A percentile compares a stretch with the other conserved stretches of the same genome.
These are phyloP conservation scores for Sycobia sp. DNA, from an alignment of 1,140 invertebrate genomes.

Conservation along the genomic window DNA sequence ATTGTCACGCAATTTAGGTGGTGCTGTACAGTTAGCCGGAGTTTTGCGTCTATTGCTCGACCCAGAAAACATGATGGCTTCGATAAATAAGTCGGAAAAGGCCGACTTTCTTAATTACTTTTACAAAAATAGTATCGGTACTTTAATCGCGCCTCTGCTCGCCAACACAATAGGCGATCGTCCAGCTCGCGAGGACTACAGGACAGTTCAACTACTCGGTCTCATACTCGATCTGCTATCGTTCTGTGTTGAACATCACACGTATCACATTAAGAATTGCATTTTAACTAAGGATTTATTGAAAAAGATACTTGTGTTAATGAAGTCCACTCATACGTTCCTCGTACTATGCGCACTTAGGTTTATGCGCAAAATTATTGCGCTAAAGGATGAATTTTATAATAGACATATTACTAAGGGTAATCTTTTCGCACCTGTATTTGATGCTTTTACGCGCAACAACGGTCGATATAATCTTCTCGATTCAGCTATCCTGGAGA, in stretches of 20 bases:
- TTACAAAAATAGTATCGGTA: constrained; percentile 97
- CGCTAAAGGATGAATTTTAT: constrained; percentile 98
- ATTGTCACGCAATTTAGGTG: constrained; percentile 65
- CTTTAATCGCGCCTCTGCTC: constrained; percentile 88
- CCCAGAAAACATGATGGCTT: constrained; percentile 97
- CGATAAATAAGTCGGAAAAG: constrained; percentile 94
- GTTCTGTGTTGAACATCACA: constrained; percentile 99
- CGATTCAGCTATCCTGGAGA: constrained; percentile 97
- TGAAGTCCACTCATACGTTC: constrained; percentile 98
- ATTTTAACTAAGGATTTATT: constrained; percentile 96
- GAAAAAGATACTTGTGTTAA: constrained; percentile 90
- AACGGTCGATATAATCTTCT: constrained; percentile 97
- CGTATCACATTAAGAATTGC: constrained; percentile 98
- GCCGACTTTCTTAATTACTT: constrained; percentile 98
- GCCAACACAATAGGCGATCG: constrained; percentile 87
- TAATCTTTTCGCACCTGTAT: constrained; percentile 92
- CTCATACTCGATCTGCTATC: constrained; percentile 94
- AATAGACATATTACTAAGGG: constrained; percentile 96
- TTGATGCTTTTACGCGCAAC: constrained; percentile 95
- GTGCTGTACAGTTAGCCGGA: constrained; percentile 93
- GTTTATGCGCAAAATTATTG: constrained; percentile 96
- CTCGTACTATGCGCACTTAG: constrained; percentile 93
- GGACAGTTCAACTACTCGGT: constrained; percentile 92
- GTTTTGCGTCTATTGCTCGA: constrained; percentile 93
- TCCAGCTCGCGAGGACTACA: constrained; percentile 90